These are phyloP conservation scores for Germaria angustata DNA, from an alignment of 2,888 invertebrate genomes.

Conservation along the genomic window DNA sequence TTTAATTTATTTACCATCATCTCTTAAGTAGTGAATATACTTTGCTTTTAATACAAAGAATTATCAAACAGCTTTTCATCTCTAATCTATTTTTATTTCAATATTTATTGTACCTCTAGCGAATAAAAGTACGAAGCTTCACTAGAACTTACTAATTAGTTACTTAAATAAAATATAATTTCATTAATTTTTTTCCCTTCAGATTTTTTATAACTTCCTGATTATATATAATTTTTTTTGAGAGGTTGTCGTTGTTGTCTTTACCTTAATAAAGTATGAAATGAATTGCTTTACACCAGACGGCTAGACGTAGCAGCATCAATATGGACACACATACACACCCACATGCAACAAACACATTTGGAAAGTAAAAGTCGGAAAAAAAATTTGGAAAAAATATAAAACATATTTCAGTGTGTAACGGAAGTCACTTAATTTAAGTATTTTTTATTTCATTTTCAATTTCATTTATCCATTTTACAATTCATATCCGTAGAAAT, in stretches of 20 bases:
- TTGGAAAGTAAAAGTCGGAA: constrained; percentile 63
- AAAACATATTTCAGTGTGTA: constrained; percentile 67
- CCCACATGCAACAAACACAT: neutral
- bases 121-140: neutral
- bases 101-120: neutral
- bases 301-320: constrained; percentile 74
- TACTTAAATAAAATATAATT: constrained; percentile 61
- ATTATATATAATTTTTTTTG: constrained; percentile 36
- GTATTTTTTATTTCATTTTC: constrained; percentile 49
- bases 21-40: no score
- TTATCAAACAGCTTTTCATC: neutral
- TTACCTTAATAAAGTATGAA: constrained; percentile 63
- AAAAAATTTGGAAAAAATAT: constrained; percentile 10
- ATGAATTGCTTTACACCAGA: constrained; percentile 72
- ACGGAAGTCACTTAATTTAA: constrained; percentile 79
- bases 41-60: neutral
- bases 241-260: constrained; percentile 32
- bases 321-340: constrained; percentile 9
- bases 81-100: neutral
- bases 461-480: constrained; percentile 73
- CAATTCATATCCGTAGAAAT: constrained; percentile 75
- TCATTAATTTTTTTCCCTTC: constrained; percentile 33
- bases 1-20: no score
- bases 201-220: constrained; percentile 59
- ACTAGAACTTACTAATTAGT: constrained; percentile 57